phyloP scores from a whole-genome alignment of 2,888 invertebrate genomes.

The Globia sparganii region DNA sequence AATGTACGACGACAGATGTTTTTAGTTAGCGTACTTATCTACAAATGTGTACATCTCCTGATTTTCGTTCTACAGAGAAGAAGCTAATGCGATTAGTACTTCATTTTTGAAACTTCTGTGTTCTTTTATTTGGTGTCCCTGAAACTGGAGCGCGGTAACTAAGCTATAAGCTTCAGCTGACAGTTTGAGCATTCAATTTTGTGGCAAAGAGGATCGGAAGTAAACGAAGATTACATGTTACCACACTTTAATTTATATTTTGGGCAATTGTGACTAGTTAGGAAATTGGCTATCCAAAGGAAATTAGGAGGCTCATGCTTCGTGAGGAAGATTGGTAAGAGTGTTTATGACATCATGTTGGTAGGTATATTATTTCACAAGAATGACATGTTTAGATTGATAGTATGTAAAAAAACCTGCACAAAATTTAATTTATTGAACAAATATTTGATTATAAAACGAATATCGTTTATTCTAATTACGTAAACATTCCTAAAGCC shows the following conservation, averaged over 20 bases:
- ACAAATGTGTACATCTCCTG: not conserved
- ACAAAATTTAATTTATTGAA: not conserved
- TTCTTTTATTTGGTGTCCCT: not conserved
- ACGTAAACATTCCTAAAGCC: constrained; percentile 34
- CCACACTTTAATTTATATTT: constrained; percentile 16
- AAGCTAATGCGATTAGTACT: not conserved
- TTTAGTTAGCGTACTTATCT: not conserved
- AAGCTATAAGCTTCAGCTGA: constrained; percentile 50
- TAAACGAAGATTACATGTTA: constrained; percentile 46
- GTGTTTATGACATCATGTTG: constrained; percentile 1
- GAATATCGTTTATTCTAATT: not conserved
- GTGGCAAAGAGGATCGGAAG: constrained; percentile 49
- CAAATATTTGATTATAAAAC: constrained; percentile 4
- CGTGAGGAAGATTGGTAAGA: not conserved
- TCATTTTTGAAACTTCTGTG: constrained; percentile 19
- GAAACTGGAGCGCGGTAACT: constrained; percentile 35
- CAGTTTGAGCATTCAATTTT: constrained; percentile 56
- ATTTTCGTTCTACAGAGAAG: not conserved
- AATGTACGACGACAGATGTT: not conserved
- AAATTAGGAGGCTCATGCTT: constrained; percentile 2
- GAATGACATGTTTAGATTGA: not conserved
- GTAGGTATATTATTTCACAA: not conserved
- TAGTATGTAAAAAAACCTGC: not conserved
- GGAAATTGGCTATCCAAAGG: constrained; percentile 14
- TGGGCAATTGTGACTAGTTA: constrained; percentile 21